These are phyloP conservation scores for Panthera tigris DNA, from an alignment of 2,113 vertebrate genomes.

Conservation along the genomic window DNA sequence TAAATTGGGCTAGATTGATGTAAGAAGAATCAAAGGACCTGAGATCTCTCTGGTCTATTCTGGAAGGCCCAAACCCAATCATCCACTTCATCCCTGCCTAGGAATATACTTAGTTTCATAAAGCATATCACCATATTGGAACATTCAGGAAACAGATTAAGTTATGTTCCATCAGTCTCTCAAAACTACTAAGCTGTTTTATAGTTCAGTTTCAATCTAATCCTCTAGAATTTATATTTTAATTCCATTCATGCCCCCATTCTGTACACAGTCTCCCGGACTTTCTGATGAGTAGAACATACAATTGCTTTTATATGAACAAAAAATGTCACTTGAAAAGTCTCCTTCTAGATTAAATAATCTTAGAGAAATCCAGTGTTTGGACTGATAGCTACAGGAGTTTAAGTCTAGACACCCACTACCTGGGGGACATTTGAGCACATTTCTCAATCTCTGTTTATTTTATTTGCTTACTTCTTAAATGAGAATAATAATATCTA, in stretches of 20 bases:
- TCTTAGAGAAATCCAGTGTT: not conserved
- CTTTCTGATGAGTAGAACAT: not conserved
- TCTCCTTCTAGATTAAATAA: not conserved
- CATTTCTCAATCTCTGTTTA: not conserved
- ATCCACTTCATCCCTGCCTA: not conserved
- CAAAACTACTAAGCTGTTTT: not conserved
- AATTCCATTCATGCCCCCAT: not conserved
- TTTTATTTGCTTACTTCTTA: not conserved
- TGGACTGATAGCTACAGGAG: not conserved
- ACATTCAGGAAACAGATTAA: not conserved
- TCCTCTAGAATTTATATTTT: not conserved
- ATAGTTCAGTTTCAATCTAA: not conserved
- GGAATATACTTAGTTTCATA: not conserved
- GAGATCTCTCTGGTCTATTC: not conserved
- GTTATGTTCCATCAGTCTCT: not conserved
- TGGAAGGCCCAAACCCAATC: not conserved
- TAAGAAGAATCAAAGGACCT: not conserved
- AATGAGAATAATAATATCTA: not conserved
- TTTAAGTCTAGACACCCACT: not conserved
- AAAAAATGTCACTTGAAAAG: not conserved
- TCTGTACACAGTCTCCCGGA: not conserved
- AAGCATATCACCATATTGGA: not conserved
- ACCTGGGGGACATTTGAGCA: not conserved
- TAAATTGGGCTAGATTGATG: not conserved
- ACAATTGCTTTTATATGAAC: not conserved